Base-by-base conservation (phyloP, 2,113 vertebrate genomes). In the Copsychus sechellarum region DNA sequence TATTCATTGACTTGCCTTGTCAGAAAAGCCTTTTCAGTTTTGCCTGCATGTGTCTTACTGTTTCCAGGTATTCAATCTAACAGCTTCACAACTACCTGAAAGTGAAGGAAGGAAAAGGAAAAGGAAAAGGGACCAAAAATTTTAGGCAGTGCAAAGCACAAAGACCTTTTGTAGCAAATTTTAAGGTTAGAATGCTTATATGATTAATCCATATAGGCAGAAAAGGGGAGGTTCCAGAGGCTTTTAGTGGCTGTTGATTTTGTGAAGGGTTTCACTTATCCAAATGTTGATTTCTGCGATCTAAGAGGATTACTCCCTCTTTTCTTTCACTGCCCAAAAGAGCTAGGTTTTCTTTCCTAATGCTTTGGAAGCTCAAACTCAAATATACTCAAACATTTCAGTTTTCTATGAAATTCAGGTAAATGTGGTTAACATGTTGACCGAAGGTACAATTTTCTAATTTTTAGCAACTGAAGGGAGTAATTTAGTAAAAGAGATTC, bases 1-100 rank as follows among this genome's bases (percentile, higher is more conserved):
- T 95, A 84, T 69, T 96, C 80, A 94, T 64, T 92, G 83, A 96
- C 89, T 97, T 93, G 57, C 19, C 74, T 85, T 48, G 69, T 69
- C 95, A 83, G 87, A 96, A 96, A 96, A 81, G 29, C 56, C 65
- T 81, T 81, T 86, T 92, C 82, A 65, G 43, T 64, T 91, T 77
- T 74, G 61, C 60, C 88, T 85, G 34, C 5, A 10, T 57, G 72
- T 57, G 72, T 47, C 64, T 95, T 83, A 69, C 25, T 86, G 33
- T 80, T 95, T 88, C 60, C 23, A 91, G 3, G 12, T 87, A 91
- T 90, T 74, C 40, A 77, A 14, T 70, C n/a, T 61, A 92, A 74
- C 8, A 15, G 26, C 60, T 34, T 91, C 73, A 66, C 47, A 71
- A 71, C 4, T 33, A 29, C 43, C 24, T 88, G 70, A 69, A 33